These are phyloP conservation scores for Polylopha cassiicola DNA, from an alignment of 2,888 invertebrate species.

Conservation along the genomic window DNA sequence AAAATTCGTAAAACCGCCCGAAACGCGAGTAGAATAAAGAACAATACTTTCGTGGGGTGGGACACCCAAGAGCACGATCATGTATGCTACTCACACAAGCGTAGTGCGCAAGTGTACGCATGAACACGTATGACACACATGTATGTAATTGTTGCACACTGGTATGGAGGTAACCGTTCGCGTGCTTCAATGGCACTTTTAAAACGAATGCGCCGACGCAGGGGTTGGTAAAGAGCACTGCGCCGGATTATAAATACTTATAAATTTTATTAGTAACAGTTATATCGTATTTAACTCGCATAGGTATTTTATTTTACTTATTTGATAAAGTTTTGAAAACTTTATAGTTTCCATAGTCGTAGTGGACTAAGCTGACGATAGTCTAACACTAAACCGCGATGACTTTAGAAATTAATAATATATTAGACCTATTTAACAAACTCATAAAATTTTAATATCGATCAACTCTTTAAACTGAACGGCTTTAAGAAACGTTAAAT, in stretches of 20 bases:
- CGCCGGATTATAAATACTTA: constrained; percentile 11
- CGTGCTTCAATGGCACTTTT: constrained; percentile 44
- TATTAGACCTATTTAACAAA: too few relatives aligned
- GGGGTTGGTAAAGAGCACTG: constrained; percentile 28
- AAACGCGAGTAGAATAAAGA: constrained; percentile 25
- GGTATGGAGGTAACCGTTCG: constrained; percentile 45
- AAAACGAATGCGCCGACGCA: constrained; percentile 34
- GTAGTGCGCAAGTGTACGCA: constrained; percentile 24
- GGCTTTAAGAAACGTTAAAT: too few relatives aligned
- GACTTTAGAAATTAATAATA: too few relatives aligned
- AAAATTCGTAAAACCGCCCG: constrained; percentile 13
- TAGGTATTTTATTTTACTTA: too few relatives aligned
- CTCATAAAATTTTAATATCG: too few relatives aligned
- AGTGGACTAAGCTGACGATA: too few relatives aligned
- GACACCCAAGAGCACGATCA: constrained; percentile 41
- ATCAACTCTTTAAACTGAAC: too few relatives aligned
- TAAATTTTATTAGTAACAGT: neutral
- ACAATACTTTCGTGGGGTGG: constrained; percentile 58
- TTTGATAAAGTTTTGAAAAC: too few relatives aligned
- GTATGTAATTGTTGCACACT: too few relatives aligned
- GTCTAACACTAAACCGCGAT: too few relatives aligned
- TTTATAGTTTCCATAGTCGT: too few relatives aligned
- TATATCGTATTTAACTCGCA: too few relatives aligned
- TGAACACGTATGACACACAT: constrained; percentile 31
- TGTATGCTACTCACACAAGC: constrained; percentile 33